Evolutionary conservation across 2,797 vertebrate species (phyloP).

Genomic region (Odontamblyopus rebecca): DNA sequence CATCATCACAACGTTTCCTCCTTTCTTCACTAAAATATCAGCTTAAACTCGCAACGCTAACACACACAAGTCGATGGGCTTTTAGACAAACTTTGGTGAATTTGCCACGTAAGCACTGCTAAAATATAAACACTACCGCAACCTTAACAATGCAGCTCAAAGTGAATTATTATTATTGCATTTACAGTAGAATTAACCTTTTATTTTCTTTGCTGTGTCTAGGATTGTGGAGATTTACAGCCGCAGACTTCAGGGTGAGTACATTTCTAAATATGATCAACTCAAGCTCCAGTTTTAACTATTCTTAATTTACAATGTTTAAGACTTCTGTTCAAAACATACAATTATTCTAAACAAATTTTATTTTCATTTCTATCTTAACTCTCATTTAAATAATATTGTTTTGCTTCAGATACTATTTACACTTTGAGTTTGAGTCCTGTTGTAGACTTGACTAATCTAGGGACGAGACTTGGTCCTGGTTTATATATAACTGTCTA

Average conservation of each 20-base stretch:
- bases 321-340: too few species aligned
- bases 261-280: not conserved
- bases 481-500: too few species aligned
- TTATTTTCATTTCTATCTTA: too few species aligned
- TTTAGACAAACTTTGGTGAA: conserved; percentile 12
- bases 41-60: conserved; percentile 35
- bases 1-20: conserved; percentile 63
- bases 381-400: too few species aligned
- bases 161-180: conserved; percentile 43
- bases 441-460: too few species aligned
- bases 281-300: too few species aligned
- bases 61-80: conserved; percentile 18
- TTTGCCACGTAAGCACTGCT: conserved; percentile 35
- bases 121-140: conserved; percentile 17
- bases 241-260: conserved; percentile 84
- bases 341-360: too few species aligned
- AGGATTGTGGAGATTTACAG: conserved; percentile 88
- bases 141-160: too few species aligned
- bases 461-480: too few species aligned
- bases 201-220: conserved; percentile 27
- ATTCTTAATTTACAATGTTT: too few species aligned
- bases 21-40: conserved; percentile 38
- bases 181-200: conserved; percentile 23
- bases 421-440: too few species aligned
- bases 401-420: too few species aligned